A percentile compares a stretch with the other conserved stretches of the same genome.
Evolutionary conservation across 1,140 invertebrate species (phyloP).

Genomic region (Drosophila pallidifrons): DNA sequence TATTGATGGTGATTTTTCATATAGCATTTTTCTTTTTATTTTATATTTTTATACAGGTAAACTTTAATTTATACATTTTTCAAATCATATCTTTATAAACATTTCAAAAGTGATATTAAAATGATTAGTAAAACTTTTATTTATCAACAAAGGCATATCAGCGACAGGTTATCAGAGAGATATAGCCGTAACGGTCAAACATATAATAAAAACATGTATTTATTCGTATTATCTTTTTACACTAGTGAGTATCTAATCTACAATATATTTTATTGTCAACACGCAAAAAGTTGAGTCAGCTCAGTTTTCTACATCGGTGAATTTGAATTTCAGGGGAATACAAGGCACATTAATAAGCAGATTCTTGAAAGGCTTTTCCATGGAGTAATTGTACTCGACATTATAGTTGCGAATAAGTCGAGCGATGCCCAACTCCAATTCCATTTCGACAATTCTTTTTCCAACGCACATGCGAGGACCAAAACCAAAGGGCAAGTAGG

Average conservation of each 20-base stretch:
- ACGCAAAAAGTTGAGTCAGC: neutral
- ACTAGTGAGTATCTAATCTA: neutral
- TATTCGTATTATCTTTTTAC: neutral
- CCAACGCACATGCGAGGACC: conserved; percentile 87
- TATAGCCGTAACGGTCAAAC: neutral
- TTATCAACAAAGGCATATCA: neutral
- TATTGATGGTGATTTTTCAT: too few species aligned
- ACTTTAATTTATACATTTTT: too few species aligned
- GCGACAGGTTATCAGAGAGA: neutral
- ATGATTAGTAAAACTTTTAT: neutral
- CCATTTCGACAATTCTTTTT: conserved; percentile 90
- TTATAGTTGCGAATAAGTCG: conserved; percentile 87
- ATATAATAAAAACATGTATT: neutral
- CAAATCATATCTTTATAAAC: neutral
- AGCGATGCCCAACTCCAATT: conserved; percentile 88
- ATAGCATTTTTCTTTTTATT: too few species aligned
- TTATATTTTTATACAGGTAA: too few species aligned
- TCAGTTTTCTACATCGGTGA: conserved; percentile 63
- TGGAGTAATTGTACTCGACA: conserved; percentile 85
- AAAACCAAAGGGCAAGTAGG: conserved; percentile 87
- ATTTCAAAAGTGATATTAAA: neutral
- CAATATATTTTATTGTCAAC: neutral
- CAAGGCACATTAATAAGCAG: conserved; percentile 67
- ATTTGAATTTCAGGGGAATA: conserved; percentile 79
- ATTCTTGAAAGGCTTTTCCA: conserved; percentile 61